Base-by-base conservation (phyloP, 2,797 vertebrate species). In the Meda fulgida region DNA sequence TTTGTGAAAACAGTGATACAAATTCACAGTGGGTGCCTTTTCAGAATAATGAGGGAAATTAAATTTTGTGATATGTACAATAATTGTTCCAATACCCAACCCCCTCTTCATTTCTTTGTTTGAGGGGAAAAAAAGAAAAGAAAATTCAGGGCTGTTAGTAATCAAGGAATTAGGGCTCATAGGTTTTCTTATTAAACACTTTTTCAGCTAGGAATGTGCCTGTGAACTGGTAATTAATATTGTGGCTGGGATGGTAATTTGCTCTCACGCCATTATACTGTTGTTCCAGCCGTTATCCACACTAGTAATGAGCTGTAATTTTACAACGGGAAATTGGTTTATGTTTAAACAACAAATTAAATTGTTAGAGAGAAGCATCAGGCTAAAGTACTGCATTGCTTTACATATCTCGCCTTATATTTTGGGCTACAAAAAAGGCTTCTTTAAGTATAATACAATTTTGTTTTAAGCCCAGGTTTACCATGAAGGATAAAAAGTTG, bases 11-110 rank as follows among this genome's bases (percentile, higher is more conserved):
- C 93, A 92, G 92, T 93, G 93, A 95, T 94, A 94, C 94, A 93
- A 80, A 93, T 93, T 95, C 94, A 95, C 94, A 94, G 94, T 92
- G 91, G 96, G 95, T 94, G 95, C 94, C 94, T 96, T 96, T 95
- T 92, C 91, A 91, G 95, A 92, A 94, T 94, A 95, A 95, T 93
- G 95, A 94, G 94, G 93, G 92, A 94, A 96, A 95, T 96, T 92
- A 93, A 96, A 95, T 93, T 92, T 94, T 94, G 92, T 93, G 92
- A 93, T 92, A 90, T 92, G 89, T 90, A 89, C 90, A 87, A 85
- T 93, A 87, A 91, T 92, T 31, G 31, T 31, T n/a, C n/a, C n/a
- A n/a, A n/a, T n/a, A n/a, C n/a, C n/a, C n/a, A n/a, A n/a, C n/a
- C n/a, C n/a, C n/a, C n/a, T n/a, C 86, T 82, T 88, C 84, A 87